phyloP scores from a whole-genome alignment of 92 coral and sea anemone species.

The Pocillopora grandis region DNA sequence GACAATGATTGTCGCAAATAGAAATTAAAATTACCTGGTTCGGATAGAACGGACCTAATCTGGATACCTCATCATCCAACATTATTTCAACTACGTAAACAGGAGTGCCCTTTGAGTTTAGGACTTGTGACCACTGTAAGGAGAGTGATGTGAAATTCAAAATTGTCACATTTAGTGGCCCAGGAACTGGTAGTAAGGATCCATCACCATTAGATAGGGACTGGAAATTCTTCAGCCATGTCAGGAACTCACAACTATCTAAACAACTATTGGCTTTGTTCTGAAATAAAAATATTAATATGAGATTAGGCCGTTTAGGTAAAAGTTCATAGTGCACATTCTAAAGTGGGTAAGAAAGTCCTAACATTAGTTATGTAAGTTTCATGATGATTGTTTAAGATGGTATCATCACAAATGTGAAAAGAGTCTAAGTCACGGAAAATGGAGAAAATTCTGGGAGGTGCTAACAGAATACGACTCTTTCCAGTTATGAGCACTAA shows the following conservation, averaged over 20 bases:
- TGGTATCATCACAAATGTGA: too few relatives aligned
- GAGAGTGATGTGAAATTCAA: slow-evolving; percentile 14
- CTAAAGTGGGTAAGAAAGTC: neutral
- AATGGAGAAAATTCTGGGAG: too few relatives aligned
- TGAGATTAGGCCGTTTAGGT: neutral
- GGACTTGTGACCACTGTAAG: slow-evolving; percentile 19
- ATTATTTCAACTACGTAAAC: slow-evolving; percentile 29
- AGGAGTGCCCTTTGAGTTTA: slow-evolving; percentile 7
- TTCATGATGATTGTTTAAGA: too few relatives aligned
- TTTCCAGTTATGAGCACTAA: too few relatives aligned
- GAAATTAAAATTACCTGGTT: slow-evolving; percentile 13
- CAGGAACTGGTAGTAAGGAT: neutral
- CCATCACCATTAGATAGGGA: slow-evolving; percentile 18
- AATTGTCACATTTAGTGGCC: neutral
- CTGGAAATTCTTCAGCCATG: neutral
- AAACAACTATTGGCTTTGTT: slow-evolving; percentile 1
- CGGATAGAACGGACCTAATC: neutral
- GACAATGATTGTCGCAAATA: too few relatives aligned
- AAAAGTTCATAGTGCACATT: neutral
- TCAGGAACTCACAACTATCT: slow-evolving; percentile 26
- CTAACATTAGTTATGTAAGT: too few relatives aligned
- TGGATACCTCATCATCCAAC: neutral
- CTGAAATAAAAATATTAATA: neutral
- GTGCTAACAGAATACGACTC: too few relatives aligned
- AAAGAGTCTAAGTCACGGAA: too few relatives aligned